These are phyloP conservation scores for Xenentodon cancila DNA, from an alignment of 2,797 vertebrate species.

Conservation along the genomic window DNA sequence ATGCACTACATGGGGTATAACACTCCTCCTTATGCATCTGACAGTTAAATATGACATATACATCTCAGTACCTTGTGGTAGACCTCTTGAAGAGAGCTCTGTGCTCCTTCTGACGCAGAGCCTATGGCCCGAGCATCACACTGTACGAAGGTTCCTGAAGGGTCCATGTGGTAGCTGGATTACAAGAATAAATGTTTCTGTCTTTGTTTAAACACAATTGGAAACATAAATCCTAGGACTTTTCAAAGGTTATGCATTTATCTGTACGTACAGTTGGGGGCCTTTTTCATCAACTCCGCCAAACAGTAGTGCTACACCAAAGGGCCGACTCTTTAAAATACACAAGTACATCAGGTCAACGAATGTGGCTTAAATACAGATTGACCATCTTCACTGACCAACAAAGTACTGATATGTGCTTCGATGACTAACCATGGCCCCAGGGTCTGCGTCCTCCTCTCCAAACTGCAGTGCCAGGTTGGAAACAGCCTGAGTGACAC, in stretches of 20 bases:
- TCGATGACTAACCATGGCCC: slow-evolving; percentile 88
- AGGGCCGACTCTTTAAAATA: slow-evolving; percentile 90
- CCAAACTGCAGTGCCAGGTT: slow-evolving; percentile 98
- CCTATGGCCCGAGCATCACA: slow-evolving; percentile 97
- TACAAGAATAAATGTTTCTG: slow-evolving; percentile 6
- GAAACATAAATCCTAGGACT: neutral
- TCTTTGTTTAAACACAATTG: neutral
- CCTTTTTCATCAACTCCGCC: slow-evolving; percentile 98
- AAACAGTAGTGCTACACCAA: slow-evolving; percentile 95
- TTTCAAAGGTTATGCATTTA: neutral
- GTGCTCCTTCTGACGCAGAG: slow-evolving; percentile 96
- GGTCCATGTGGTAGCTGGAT: slow-evolving; percentile 97
- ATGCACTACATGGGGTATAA: no score
- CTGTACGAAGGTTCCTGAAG: slow-evolving; percentile 97
- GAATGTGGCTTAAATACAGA: neutral
- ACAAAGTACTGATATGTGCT: neutral
- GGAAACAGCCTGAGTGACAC: slow-evolving; percentile 97
- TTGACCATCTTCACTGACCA: neutral
- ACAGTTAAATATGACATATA: neutral
- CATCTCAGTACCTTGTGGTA: slow-evolving; percentile 91
- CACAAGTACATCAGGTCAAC: neutral
- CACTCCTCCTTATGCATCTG: neutral
- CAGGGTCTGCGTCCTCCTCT: slow-evolving; percentile 97
- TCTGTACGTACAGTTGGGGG: slow-evolving; percentile 91
- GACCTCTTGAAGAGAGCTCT: slow-evolving; percentile 97